phyloP scores from a whole-genome alignment of 2,888 invertebrate genomes.

The Tachystola acroxantha region DNA sequence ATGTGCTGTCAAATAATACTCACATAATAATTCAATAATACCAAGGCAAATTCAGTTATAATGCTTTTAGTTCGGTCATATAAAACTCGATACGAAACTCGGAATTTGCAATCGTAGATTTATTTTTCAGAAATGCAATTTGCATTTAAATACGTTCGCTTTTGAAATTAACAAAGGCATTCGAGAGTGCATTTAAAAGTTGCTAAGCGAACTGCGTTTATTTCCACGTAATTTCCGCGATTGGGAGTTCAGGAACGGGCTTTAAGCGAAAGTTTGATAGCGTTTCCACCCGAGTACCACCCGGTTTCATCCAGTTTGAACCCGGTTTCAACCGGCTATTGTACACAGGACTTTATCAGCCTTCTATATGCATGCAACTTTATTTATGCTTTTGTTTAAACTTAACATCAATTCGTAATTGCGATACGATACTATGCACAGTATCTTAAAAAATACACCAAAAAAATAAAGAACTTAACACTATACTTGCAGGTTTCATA shows the following conservation, averaged over 20 bases:
- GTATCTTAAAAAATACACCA: no score
- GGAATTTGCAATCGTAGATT: constrained; percentile 17
- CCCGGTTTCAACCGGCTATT: constrained; percentile 23
- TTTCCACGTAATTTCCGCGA: constrained; percentile 59
- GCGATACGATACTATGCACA: no score
- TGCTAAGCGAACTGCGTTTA: constrained; percentile 54
- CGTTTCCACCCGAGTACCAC: constrained; percentile 18
- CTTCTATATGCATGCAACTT: constrained; percentile 28
- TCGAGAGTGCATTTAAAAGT: constrained; percentile 57
- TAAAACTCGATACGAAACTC: background rate
- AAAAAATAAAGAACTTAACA: no score
- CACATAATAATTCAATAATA: no score
- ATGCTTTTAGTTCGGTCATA: no score
- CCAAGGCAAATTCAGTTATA: no score
- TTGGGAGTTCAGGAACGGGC: constrained; percentile 50
- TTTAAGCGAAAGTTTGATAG: constrained; percentile 48
- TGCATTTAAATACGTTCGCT: constrained; percentile 40
- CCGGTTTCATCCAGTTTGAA: constrained; percentile 14
- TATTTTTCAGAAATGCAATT: constrained; percentile 37
- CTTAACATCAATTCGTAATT: no score
- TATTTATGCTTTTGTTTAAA: constrained; percentile 34
- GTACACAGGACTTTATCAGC: constrained; percentile 25
- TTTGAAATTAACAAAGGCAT: constrained; percentile 62
- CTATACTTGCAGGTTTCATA: no score
- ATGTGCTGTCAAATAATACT: no score